Evolutionary conservation across 2,797 vertebrate genomes (phyloP), one percentile per base, ranked within the genome.

Genomic region (Crocidura indochinensis): DNA sequence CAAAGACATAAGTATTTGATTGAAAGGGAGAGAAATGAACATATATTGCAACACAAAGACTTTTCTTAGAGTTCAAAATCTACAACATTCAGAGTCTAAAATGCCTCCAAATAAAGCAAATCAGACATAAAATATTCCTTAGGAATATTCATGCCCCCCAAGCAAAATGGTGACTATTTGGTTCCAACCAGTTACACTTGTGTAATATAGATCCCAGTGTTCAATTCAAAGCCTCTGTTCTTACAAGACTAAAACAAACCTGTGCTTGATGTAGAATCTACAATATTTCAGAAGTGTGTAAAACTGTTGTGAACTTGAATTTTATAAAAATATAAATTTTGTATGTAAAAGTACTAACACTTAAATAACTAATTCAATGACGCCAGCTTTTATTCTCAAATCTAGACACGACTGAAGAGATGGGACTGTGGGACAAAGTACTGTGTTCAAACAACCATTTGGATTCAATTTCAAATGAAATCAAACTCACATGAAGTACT

Each of bases 51-150:
- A 27, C 51, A 88, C 27, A 90, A 4, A 81, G 62, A 85, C 38
- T 93, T 87, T 27, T 29, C 47, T 85, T 85, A 65, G n/a, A 12
- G 24, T 64, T 92, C 56, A 90, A 88, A 91, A 76, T 80, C 80
- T 81, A 56, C 11, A 92, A 67, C 10, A 38, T 1, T 1, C 19
- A 44, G 77, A 51, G 80, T 24, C 82, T 84, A 71, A 15, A 47
- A 92, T 69, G 15, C n/a, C 81, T 91, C 9, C 68, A 19, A 76
- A 22, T 80, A 10, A 84, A 75, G 44, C 2, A 92, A 84, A 14
- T 26, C 62, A 87, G 62, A 3, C 47, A 0, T 2, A 89, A 49
- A 74, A 24, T 38, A 38, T 90, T 9, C 47, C 84, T 60, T 38
- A 85, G 73, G 24, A 27, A 5, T 87, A 22, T 47, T 15, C 27